These are phyloP conservation scores for Alfaro cultratus DNA, from an alignment of 2,797 vertebrate genomes.

Conservation along the genomic window DNA sequence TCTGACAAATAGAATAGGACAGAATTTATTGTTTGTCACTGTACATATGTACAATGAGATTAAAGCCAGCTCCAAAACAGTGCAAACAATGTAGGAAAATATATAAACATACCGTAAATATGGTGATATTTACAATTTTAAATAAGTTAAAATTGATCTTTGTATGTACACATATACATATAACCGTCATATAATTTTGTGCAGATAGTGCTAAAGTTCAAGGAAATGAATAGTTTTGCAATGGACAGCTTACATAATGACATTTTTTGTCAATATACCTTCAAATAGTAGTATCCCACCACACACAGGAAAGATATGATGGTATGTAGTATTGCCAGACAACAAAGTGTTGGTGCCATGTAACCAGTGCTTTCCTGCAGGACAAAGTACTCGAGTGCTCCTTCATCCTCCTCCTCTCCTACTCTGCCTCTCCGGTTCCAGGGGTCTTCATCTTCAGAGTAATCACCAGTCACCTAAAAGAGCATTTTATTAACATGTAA, in stretches of 20 bases:
- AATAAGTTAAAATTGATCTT: too few relatives aligned
- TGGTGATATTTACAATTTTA: too few relatives aligned
- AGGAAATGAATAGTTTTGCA: not conserved
- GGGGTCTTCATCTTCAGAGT: constrained; percentile 86
- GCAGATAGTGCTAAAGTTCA: not conserved
- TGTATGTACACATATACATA: not conserved
- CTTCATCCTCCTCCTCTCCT: constrained; percentile 89
- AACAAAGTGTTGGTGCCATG: constrained; percentile 94
- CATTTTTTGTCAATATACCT: constrained; percentile 76
- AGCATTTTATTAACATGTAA: not conserved
- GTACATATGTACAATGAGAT: too few relatives aligned
- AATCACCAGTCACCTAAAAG: constrained; percentile 92
- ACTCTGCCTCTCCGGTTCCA: constrained; percentile 87
- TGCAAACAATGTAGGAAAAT: too few relatives aligned
- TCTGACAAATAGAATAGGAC: not conserved
- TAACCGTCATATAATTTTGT: too few relatives aligned
- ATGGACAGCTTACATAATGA: not conserved
- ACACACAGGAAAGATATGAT: constrained; percentile 97
- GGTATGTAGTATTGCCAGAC: constrained; percentile 92
- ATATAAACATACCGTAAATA: too few relatives aligned
- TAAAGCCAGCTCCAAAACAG: too few relatives aligned
- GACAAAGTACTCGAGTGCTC: constrained; percentile 93
- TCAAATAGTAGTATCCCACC: constrained; percentile 96
- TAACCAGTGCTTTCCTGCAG: constrained; percentile 98
- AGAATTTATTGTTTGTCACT: too few relatives aligned